Percentiles rank a stretch among this genome's conserved stretches.
phyloP scores from a whole-genome alignment of 2,797 vertebrate genomes.

The Bradypodion pumilum region DNA sequence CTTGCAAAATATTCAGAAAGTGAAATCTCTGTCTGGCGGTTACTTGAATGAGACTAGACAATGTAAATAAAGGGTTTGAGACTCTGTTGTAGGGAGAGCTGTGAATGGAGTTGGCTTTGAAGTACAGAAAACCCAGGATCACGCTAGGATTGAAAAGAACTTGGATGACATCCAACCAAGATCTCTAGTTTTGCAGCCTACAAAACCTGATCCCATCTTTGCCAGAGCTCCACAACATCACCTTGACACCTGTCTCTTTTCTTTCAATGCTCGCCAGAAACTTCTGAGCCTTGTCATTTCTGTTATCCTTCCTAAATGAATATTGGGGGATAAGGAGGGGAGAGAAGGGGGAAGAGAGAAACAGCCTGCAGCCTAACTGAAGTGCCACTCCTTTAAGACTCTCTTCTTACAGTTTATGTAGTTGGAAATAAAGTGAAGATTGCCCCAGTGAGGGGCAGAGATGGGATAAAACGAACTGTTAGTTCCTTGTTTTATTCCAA shows the following conservation, averaged over 20 bases:
- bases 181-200: background rate
- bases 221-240: background rate
- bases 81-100: background rate
- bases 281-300: slow-evolving; percentile 3
- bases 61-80: background rate
- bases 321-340: too few relatives aligned
- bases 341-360: background rate
- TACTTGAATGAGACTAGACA: background rate
- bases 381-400: background rate
- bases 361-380: background rate
- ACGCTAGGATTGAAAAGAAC: background rate
- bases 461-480: background rate
- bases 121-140: background rate
- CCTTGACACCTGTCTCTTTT: background rate
- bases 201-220: background rate
- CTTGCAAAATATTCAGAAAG: background rate
- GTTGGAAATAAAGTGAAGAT: background rate
- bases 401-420: background rate
- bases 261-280: background rate
- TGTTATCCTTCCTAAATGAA: background rate
- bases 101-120: background rate
- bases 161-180: background rate
- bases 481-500: background rate
- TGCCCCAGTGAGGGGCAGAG: background rate
- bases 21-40: background rate